These are phyloP conservation scores for Sericinus montela DNA, from an alignment of 2,888 invertebrate genomes.

Conservation along the genomic window DNA sequence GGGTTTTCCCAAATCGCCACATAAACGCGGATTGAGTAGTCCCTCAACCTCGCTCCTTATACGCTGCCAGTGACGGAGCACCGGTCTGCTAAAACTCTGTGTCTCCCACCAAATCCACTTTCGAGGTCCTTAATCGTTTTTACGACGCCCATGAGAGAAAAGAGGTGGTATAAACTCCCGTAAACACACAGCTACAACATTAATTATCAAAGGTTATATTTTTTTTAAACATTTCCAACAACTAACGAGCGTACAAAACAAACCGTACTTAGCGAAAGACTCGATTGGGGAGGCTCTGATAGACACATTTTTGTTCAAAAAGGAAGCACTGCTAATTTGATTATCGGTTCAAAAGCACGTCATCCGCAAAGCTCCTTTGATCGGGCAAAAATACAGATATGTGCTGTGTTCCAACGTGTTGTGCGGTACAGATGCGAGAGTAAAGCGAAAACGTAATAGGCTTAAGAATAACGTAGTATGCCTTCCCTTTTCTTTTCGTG, in stretches of 20 bases:
- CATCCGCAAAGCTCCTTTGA: constrained; percentile 70
- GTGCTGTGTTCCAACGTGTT: constrained; percentile 55
- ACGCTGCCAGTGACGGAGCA: no score
- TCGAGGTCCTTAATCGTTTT: no score
- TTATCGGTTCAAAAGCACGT: constrained; percentile 78
- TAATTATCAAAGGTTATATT: no score
- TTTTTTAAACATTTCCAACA: constrained; percentile 11
- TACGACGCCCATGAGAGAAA: no score
- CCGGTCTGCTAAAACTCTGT: no score
- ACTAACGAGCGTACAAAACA: constrained; percentile 24
- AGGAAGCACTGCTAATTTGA: constrained; percentile 77
- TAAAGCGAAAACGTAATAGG: constrained; percentile 11
- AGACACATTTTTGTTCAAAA: constrained; percentile 79
- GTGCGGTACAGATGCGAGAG: constrained; percentile 22
- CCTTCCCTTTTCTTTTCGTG: constrained; percentile 5
- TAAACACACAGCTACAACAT: no score
- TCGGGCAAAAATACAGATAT: constrained; percentile 77
- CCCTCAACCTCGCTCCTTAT: no score
- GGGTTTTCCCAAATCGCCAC: no score
- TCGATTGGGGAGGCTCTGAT: constrained; percentile 41
- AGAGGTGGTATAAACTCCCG: no score
- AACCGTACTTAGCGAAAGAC: constrained; percentile 22
- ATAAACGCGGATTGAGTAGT: no score
- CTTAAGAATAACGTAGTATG: no score
- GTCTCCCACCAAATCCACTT: no score